These are phyloP conservation scores for Nettapus auritus DNA, from an alignment of 2,113 vertebrate genomes.

Conservation along the genomic window DNA sequence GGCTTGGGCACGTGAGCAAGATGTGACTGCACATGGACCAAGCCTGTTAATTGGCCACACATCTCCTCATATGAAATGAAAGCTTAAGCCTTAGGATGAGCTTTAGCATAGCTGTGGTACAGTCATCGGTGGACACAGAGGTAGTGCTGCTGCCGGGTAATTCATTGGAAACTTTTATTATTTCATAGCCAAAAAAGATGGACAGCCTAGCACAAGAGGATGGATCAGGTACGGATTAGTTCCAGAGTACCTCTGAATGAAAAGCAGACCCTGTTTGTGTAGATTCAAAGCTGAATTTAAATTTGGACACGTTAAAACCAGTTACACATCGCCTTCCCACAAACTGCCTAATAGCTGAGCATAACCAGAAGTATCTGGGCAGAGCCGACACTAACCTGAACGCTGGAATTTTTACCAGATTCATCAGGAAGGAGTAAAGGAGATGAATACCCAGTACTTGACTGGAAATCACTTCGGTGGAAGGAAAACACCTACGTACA, in stretches of 20 bases:
- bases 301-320: slow-evolving; percentile 17
- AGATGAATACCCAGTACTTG: slow-evolving; percentile 7
- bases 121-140: neutral
- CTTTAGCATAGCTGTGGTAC: neutral
- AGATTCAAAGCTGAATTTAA: slow-evolving; percentile 6
- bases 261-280: neutral
- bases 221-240: neutral
- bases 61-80: neutral
- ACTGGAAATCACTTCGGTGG: neutral
- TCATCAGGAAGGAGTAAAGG: neutral
- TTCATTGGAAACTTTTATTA: neutral
- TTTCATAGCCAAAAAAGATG: neutral
- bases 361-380: neutral
- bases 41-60: neutral
- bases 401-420: slow-evolving; percentile 10
- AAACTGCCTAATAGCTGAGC: neutral
- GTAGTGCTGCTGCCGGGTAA: neutral
- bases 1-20: neutral
- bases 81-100: neutral
- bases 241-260: neutral
- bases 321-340: neutral
- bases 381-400: slow-evolving; percentile 4
- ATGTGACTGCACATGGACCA: neutral
- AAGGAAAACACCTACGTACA: neutral
- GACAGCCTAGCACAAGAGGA: neutral